Base-by-base conservation (phyloP, 1,140 invertebrate genomes). In the Eumaeus atala region DNA sequence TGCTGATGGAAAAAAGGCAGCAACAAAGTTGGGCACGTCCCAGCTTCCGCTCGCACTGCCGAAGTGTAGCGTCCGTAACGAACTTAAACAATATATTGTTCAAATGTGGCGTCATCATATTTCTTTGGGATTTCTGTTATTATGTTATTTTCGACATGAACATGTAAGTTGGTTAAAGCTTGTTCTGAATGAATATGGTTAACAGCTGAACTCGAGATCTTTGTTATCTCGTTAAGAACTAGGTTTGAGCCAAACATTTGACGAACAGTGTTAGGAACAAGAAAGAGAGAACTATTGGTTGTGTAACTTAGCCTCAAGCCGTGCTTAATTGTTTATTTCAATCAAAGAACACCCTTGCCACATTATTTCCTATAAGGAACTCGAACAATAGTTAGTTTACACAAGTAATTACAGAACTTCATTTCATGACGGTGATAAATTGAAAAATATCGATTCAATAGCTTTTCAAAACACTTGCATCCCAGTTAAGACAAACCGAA, bases 1-100 rank as follows among this genome's bases (percentile, higher is more conserved):
- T 68, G 71, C 67, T 74, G 68, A 62, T 54, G 59, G 54, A 66
- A 69, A 77, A 76, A 74, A 72, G 61, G 51, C 38, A 47, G 52
- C 48, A 68, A 64, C 64, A 66, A 75, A 70, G 56, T 72, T 60
- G 38, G 38, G 42, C 50, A 63, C 55, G 59, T 62, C 58, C 51
- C 57, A 60, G 66, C 50, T 61, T 49, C 33, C 56, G 52, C 58
- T 64, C 48, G 49, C 61, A 64, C 57, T 66, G 65, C 17, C 37
- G 53, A 51, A 56, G 49, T 38, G 35, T 18, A 14, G 18, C 17
- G 36, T 38, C 50, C 42, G 17, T n/a, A 18, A 10, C 50, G 2
- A 35, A 51, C 37, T 38, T 38, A 37, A 51, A 44, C 40, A 44
- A 44, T 44, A 44, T 44, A 44, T 44, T 44, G 40, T 44, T 16